Conservation (phyloP, 2,113 vertebrate genomes). For the Felis chaus region DNA sequence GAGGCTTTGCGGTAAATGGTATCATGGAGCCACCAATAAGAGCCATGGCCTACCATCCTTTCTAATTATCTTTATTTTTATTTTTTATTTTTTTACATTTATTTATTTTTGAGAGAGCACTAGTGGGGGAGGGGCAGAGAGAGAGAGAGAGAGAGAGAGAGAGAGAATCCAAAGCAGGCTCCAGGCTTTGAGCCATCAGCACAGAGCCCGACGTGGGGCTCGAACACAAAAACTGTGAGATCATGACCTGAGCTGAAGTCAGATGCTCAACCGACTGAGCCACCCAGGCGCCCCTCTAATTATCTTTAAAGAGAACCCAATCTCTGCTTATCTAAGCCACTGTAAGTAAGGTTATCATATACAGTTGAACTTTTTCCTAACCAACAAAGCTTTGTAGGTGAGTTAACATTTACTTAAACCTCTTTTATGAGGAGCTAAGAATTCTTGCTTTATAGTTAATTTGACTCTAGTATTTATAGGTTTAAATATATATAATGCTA, state of each 20-base stretch:
- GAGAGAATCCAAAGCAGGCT: too few relatives aligned
- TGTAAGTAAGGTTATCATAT: neutral
- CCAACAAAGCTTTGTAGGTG: neutral
- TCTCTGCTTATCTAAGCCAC: neutral
- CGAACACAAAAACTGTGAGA: too few relatives aligned
- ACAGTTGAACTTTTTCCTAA: neutral
- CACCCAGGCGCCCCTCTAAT: neutral
- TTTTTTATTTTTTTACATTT: too few relatives aligned
- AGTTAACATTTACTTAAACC: neutral
- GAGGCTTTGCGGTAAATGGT: neutral
- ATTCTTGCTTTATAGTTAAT: neutral
- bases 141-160: too few relatives aligned
- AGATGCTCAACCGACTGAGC: too few relatives aligned
- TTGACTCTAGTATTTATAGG: neutral
- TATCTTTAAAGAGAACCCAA: neutral
- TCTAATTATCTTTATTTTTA: neutral
- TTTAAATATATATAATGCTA: neutral
- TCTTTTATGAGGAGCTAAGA: neutral
- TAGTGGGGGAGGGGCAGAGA: too few relatives aligned
- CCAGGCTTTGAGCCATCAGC: too few relatives aligned
- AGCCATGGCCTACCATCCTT: neutral
- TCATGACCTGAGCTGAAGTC: too few relatives aligned
- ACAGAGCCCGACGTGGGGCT: too few relatives aligned
- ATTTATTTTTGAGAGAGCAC: too few relatives aligned
- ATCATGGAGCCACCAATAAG: neutral